Conservation (phyloP, 2,797 vertebrate species). For the Cottoperca gobio region DNA sequence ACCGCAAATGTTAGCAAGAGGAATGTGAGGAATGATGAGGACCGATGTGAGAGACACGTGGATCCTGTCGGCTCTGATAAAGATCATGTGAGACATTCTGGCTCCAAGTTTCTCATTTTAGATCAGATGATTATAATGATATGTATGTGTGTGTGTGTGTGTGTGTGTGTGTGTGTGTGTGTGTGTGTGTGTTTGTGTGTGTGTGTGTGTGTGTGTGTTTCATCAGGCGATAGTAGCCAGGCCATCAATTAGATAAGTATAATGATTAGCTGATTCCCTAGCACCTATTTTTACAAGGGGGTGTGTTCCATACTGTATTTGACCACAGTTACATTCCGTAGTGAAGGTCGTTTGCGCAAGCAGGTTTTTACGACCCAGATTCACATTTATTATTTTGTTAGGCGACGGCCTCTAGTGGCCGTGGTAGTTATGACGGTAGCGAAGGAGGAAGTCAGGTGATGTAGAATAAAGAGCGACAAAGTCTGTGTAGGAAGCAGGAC, state of each 20-base stretch:
- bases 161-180: constrained; percentile 3
- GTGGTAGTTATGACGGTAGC: too few species aligned
- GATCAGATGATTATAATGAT: constrained; percentile 50
- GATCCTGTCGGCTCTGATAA: constrained; percentile 71
- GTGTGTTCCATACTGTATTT: constrained; percentile 7
- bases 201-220: too few species aligned
- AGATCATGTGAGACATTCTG: constrained; percentile 67
- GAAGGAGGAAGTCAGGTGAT: too few species aligned
- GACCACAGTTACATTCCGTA: background rate
- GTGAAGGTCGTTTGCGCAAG: too few species aligned
- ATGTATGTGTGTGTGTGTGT: constrained; percentile 16
- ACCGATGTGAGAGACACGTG: constrained; percentile 68
- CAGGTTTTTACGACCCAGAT: too few species aligned
- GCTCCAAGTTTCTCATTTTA: constrained; percentile 42
- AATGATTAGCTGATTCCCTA: constrained; percentile 54
- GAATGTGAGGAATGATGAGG: constrained; percentile 78
- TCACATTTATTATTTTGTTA: too few species aligned
- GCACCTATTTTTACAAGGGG: constrained; percentile 35
- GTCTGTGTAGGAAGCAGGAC: too few species aligned
- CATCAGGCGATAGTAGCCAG: constrained; percentile 60
- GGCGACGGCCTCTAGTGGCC: too few species aligned
- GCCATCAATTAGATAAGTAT: constrained; percentile 40
- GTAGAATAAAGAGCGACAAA: too few species aligned
- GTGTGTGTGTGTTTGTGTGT: constrained; percentile 7
- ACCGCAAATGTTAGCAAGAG: constrained; percentile 35